These are phyloP conservation scores for Glaucopsyche alexis DNA, from an alignment of 2,888 invertebrate genomes.

Conservation along the genomic window DNA sequence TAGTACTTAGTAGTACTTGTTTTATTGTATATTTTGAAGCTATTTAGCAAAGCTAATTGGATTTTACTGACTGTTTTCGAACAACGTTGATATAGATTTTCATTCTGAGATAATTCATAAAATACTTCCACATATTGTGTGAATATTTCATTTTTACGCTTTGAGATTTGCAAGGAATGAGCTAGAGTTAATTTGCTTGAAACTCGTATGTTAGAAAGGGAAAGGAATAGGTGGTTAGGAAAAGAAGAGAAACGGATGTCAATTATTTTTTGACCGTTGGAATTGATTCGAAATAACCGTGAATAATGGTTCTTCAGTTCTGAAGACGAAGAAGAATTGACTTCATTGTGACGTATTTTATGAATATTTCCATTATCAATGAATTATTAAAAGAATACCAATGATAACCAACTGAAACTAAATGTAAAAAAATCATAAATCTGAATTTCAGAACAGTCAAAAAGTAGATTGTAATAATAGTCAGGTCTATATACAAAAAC, in stretches of 20 bases:
- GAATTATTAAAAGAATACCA: not conserved
- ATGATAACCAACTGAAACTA: not conserved
- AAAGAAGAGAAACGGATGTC: not conserved
- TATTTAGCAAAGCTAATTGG: not conserved
- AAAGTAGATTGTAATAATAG: not conserved
- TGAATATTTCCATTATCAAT: not conserved
- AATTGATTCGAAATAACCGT: no score
- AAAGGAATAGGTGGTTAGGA: not conserved
- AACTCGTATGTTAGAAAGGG: slow-evolving; percentile 7
- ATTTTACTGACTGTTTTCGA: not conserved
- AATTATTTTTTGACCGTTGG: not conserved
- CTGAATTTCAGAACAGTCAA: not conserved
- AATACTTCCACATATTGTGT: not conserved
- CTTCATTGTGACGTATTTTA: not conserved
- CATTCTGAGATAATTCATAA: not conserved
- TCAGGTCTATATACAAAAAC: no score
- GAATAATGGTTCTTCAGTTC: no score
- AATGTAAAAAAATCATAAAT: not conserved
- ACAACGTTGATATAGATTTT: not conserved
- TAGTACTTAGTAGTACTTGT: slow-evolving; percentile 17
- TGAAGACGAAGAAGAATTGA: not conserved
- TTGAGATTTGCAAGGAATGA: slow-evolving; percentile 3
- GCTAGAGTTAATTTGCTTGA: slow-evolving; percentile 6
- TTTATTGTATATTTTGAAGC: slow-evolving; percentile 4
- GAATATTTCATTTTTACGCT: not conserved